Evolutionary conservation across 2,888 invertebrate genomes (phyloP), one percentile per base, ranked within the genome.

Genomic region (Diachrysia chrysitis): DNA sequence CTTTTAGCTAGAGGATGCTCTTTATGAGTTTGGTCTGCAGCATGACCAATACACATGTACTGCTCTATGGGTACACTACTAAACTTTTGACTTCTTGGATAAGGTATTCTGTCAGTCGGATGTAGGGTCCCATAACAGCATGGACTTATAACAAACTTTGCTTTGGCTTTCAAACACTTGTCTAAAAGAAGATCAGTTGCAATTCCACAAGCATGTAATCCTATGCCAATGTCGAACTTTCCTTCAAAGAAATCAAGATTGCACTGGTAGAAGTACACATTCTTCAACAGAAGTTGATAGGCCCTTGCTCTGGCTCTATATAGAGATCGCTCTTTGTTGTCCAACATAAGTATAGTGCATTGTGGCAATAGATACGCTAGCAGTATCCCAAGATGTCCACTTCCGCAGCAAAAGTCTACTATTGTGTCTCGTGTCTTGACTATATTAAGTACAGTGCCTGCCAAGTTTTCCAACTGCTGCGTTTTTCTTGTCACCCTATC

Each of bases 391-490:
- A 99, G 95, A 92, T 99, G 99, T 0, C 99, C 99, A 83, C 98
- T 98, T 1, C 99, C 99, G 84, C 98, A 98, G 89, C 99, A 99
- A 91, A 99, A 99, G 89, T 99, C 99, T 0, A 99, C 98, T 80
- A 99, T 98, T 17, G 96, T 92, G 83, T 98, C 96, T 0, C 96
- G 96, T 0, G 95, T 89, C 81, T 95, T 95, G 0, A 97, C 97
- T 66, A 98, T 91, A 63, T 96, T 96, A n/a, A 97, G 88, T 0
- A 98, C 97, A 35, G 98, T 97, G 83, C 97, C 96, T 19, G 97
- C 97, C 80, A 99, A 94, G 89, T 98, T 99, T 90, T 98, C 97
- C 48, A 99, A 89, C 87, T 99, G 99, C 79, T 98, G 97, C 42
- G 97, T 97, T 93, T 99, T 99, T 60, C 98, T 96, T 19, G 95